Evolutionary conservation across 2,113 vertebrate species (phyloP).

Genomic region (Smithornis capensis): DNA sequence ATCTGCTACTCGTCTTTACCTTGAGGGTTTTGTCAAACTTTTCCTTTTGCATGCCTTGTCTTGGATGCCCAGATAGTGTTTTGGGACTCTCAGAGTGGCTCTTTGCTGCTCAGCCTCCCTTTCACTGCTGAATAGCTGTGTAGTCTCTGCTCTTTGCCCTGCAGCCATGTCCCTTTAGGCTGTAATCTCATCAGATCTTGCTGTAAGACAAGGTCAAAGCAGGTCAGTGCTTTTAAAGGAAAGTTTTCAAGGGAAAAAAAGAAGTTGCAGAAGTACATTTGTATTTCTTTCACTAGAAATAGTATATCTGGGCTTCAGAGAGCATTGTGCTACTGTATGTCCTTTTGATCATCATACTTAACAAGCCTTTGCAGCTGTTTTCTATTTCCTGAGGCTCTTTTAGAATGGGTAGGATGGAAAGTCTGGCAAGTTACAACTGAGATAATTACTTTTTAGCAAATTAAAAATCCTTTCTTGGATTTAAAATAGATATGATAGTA

Average conservation of each 20-base stretch:
- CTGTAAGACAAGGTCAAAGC: neutral
- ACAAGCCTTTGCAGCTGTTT: neutral
- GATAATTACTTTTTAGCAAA: neutral
- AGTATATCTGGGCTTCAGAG: neutral
- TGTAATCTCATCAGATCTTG: constrained; percentile 10
- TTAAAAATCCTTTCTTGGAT: neutral
- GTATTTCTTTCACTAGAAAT: neutral
- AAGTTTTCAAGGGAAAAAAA: constrained; percentile 1
- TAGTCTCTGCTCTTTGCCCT: constrained; percentile 16
- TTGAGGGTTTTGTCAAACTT: neutral
- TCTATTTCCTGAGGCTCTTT: neutral
- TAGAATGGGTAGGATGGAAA: neutral
- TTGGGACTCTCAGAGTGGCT: neutral
- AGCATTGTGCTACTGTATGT: neutral
- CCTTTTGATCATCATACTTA: neutral
- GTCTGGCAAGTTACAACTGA: neutral
- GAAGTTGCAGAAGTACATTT: neutral
- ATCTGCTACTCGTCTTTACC: neutral
- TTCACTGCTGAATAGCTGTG: neutral
- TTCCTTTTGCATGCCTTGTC: neutral
- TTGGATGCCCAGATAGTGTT: neutral
- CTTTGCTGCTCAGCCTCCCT: neutral
- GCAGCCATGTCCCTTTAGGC: neutral
- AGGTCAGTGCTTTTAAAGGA: constrained; percentile 9
- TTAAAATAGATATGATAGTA: neutral